These are phyloP conservation scores for Tragulus kanchil DNA, from an alignment of 2,113 vertebrate species.

Conservation along the genomic window DNA sequence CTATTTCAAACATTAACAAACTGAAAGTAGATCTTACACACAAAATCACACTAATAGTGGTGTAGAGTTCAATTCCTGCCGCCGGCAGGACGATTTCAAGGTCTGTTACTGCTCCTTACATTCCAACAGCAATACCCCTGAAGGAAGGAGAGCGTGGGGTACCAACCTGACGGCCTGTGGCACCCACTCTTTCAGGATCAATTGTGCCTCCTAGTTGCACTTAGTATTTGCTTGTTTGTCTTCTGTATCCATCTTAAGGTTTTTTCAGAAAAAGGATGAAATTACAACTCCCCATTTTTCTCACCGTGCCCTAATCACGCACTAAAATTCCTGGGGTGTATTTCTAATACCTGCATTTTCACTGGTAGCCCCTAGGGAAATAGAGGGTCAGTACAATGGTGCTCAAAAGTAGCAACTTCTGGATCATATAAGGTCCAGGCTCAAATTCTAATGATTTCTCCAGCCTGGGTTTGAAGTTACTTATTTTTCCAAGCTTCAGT, in stretches of 20 bases:
- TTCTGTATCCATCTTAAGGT: background rate
- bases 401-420: background rate
- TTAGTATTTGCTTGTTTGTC: background rate
- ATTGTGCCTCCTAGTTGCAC: background rate
- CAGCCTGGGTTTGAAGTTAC: background rate
- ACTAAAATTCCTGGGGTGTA: background rate
- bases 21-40: background rate
- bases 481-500: background rate
- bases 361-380: background rate
- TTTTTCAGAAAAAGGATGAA: background rate
- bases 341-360: background rate
- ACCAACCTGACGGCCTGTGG: too few relatives aligned
- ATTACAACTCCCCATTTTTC: background rate
- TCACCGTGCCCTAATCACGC: background rate
- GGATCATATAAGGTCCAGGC: background rate
- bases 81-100: background rate
- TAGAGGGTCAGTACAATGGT: background rate
- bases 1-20: background rate
- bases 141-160: background rate
- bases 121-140: fast-evolving
- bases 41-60: background rate
- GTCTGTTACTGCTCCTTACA: background rate
- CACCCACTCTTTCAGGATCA: background rate
- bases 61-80: background rate
- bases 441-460: background rate